Conservation (phyloP, 2,113 vertebrate species). For the Cheirogaleus medius region DNA sequence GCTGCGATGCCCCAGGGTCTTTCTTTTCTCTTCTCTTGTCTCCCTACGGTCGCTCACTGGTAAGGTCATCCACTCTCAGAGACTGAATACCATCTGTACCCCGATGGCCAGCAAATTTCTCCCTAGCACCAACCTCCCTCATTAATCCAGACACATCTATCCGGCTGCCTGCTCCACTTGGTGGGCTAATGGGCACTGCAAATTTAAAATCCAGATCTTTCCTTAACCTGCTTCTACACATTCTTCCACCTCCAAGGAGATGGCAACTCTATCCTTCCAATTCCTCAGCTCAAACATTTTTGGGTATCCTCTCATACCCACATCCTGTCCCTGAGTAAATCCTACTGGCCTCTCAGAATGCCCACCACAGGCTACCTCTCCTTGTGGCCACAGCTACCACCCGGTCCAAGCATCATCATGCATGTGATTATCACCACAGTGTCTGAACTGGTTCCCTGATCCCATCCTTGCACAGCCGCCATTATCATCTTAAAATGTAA, state of each 20-base stretch:
- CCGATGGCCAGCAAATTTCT: not conserved
- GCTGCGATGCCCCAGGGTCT: not conserved
- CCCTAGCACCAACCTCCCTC: not conserved
- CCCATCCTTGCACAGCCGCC: not conserved
- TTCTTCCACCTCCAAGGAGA: not conserved
- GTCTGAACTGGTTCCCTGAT: too few species aligned
- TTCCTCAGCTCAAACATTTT: not conserved
- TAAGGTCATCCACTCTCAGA: not conserved
- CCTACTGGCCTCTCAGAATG: not conserved
- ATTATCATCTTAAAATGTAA: not conserved
- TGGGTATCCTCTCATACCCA: not conserved
- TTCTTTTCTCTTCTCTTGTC: too few species aligned
- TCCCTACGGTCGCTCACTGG: not conserved
- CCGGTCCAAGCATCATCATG: not conserved
- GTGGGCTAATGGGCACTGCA: not conserved
- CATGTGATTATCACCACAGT: not conserved
- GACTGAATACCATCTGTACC: not conserved
- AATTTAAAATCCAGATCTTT: not conserved
- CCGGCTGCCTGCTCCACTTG: not conserved
- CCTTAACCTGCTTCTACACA: not conserved
- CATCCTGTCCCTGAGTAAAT: not conserved
- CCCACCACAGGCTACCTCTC: not conserved
- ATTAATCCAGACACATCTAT: not conserved
- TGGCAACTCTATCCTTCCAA: not conserved
- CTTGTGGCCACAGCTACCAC: not conserved